These are phyloP conservation scores for Micrastur ruficollis DNA, from an alignment of 2,797 vertebrate genomes.

Conservation along the genomic window DNA sequence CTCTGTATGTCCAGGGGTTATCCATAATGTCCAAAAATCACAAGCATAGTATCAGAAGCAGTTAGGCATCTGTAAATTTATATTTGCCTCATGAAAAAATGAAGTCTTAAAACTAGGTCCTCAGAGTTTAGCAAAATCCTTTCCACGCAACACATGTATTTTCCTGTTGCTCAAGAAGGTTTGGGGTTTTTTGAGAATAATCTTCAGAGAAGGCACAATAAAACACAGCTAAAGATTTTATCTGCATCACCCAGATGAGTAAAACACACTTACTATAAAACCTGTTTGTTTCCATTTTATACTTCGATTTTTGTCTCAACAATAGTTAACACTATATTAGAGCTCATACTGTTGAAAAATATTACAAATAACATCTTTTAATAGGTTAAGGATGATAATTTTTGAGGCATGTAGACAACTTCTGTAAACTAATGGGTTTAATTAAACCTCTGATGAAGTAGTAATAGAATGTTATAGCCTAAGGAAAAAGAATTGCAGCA, in stretches of 20 bases:
- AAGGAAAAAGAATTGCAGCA: slow-evolving; percentile 29
- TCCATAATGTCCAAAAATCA: neutral
- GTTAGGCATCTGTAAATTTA: neutral
- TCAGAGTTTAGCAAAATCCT: neutral
- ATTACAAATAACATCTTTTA: neutral
- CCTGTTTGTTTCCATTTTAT: neutral
- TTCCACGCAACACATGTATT: neutral
- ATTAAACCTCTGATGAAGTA: slow-evolving; percentile 44
- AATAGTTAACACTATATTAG: neutral
- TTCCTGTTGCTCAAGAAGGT: neutral
- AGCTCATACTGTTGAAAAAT: neutral
- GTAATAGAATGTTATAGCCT: slow-evolving; percentile 26
- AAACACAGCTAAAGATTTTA: neutral
- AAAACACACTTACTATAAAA: neutral
- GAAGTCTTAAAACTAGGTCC: neutral
- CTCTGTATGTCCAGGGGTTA: neutral
- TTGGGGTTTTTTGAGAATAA: neutral
- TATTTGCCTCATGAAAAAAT: neutral
- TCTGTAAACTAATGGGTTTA: slow-evolving; percentile 28
- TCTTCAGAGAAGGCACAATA: neutral
- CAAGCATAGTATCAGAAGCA: neutral
- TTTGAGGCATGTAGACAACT: neutral
- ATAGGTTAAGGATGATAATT: neutral
- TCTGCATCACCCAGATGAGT: neutral
- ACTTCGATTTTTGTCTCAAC: neutral